Percentiles rank a stretch among this genome's conserved stretches.
Conservation (phyloP, 2,113 vertebrate genomes). For the Melanerpes aurifrons region DNA sequence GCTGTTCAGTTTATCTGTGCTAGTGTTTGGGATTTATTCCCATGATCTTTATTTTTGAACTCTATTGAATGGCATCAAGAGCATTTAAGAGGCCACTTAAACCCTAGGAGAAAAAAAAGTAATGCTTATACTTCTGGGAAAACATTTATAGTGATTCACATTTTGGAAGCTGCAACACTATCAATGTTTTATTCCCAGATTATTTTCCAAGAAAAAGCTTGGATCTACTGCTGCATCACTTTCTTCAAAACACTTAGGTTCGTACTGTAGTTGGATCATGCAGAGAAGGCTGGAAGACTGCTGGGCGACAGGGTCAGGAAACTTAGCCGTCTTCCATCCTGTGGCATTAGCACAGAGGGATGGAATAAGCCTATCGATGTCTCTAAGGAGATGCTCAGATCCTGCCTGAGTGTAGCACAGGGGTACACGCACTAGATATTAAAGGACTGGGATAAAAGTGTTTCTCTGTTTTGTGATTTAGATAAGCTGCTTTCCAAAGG, state of each 20-base stretch:
- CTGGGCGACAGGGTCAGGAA: background rate
- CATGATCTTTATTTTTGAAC: background rate
- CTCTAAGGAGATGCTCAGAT: background rate
- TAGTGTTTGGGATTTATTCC: background rate
- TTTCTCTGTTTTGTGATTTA: background rate
- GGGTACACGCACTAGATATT: background rate
- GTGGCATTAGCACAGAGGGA: background rate
- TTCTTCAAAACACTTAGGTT: conserved; percentile 32
- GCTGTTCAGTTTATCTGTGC: background rate
- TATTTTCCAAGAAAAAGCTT: conserved; percentile 64
- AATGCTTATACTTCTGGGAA: conserved; percentile 41
- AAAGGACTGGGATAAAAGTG: background rate
- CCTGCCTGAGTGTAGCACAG: background rate
- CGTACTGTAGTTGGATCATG: background rate
- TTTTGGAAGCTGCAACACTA: conserved; percentile 50
- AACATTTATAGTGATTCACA: conserved; percentile 46
- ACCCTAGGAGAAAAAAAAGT: background rate
- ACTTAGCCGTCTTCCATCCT: background rate
- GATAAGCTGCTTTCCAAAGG: background rate
- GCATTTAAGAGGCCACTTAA: conserved; percentile 14
- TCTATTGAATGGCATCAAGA: conserved; percentile 16
- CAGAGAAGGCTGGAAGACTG: conserved; percentile 4
- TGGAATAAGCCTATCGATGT: background rate
- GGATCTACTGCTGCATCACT: conserved; percentile 20
- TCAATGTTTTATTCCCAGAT: conserved; percentile 31